phyloP scores from a whole-genome alignment of 1,140 invertebrate genomes.

The Caenorhabditis brenneri region DNA sequence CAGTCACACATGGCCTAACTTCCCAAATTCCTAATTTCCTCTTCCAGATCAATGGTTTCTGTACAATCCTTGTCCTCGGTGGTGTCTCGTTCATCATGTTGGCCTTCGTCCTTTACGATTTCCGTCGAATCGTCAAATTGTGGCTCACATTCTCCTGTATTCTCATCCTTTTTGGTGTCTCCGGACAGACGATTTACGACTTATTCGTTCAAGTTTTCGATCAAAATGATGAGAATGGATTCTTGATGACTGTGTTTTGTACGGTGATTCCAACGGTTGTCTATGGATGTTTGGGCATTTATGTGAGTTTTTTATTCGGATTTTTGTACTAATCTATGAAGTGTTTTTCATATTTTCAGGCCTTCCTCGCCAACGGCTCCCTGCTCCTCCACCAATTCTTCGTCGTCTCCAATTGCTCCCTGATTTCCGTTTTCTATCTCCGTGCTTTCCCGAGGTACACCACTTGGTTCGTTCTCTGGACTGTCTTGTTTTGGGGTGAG shows the following conservation, averaged over 20 bases:
- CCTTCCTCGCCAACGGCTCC: constrained; percentile 54
- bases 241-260: neutral
- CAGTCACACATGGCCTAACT: too few relatives aligned
- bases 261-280: neutral
- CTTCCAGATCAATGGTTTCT: constrained; percentile 61
- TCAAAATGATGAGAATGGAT: neutral
- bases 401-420: constrained; percentile 64
- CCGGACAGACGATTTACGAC: constrained; percentile 20
- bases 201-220: neutral
- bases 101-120: constrained; percentile 58
- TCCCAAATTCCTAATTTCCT: too few relatives aligned
- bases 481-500: constrained; percentile 64
- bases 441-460: constrained; percentile 61
- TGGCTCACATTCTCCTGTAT: constrained; percentile 63
- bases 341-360: neutral
- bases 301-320: neutral
- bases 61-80: constrained; percentile 53
- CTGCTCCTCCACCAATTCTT: constrained; percentile 60
- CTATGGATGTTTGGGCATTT: constrained; percentile 30
- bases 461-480: constrained; percentile 62
- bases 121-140: constrained; percentile 54
- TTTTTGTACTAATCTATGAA: neutral
- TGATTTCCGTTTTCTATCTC: constrained; percentile 65
- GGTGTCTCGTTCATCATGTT: constrained; percentile 65
- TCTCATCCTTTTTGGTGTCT: constrained; percentile 56